These are phyloP conservation scores for Uria aalge DNA, from an alignment of 2,113 vertebrate species.

Conservation along the genomic window DNA sequence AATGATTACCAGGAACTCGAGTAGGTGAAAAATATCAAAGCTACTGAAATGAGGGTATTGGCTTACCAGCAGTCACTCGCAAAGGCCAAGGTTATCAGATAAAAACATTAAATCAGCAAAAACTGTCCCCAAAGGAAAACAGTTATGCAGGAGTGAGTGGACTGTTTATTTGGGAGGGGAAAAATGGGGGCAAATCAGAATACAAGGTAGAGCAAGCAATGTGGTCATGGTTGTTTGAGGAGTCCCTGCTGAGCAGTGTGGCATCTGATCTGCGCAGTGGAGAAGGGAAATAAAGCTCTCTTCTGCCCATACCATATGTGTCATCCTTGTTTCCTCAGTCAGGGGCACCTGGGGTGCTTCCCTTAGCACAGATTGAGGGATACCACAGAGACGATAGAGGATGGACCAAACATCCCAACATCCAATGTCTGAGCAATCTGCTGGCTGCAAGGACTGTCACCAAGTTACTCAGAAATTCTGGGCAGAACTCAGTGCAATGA, in stretches of 20 bases:
- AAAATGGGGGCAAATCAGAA: background rate
- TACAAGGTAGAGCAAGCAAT: background rate
- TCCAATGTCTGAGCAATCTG: background rate
- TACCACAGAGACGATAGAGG: fast-evolving
- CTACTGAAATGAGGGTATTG: background rate
- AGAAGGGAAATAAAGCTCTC: background rate
- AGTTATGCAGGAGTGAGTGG: background rate
- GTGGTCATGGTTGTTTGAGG: background rate
- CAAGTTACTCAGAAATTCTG: background rate
- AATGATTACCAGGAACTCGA: background rate
- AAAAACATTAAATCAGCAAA: background rate
- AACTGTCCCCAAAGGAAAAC: background rate
- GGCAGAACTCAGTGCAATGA: background rate
- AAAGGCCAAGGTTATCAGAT: background rate
- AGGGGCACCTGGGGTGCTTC: background rate
- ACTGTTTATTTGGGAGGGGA: background rate
- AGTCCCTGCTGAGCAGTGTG: background rate
- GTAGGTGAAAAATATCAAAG: background rate
- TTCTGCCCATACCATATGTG: background rate
- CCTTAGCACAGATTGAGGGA: background rate
- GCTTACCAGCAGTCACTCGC: fast-evolving
- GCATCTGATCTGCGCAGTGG: background rate
- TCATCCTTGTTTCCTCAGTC: background rate
- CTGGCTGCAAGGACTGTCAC: background rate
- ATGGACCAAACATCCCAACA: background rate